Conservation (phyloP, 2,113 vertebrate genomes). For the Miniopterus natalensis region DNA sequence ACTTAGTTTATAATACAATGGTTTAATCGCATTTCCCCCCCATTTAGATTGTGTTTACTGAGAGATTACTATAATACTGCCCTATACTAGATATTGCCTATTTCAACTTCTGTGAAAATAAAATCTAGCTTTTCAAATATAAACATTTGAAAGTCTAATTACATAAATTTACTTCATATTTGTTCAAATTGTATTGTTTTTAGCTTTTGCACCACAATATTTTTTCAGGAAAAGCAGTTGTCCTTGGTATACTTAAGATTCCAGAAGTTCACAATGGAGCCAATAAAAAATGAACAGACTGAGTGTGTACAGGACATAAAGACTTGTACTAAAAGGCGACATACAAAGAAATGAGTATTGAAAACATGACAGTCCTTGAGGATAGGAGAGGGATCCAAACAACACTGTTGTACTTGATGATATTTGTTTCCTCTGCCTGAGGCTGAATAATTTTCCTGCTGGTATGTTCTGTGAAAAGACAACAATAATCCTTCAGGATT, state of each 20-base stretch:
- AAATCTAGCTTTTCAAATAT: conserved; percentile 16
- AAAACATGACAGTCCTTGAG: conserved; percentile 85
- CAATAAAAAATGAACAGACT: conserved; percentile 69
- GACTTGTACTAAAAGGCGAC: conserved; percentile 68
- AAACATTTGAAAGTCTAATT: background rate
- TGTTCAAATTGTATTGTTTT: conserved; percentile 29
- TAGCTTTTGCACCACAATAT: conserved; percentile 5
- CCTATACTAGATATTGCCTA: background rate
- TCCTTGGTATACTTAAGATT: conserved; percentile 67
- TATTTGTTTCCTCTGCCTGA: conserved; percentile 84
- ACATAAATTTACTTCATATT: background rate
- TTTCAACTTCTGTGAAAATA: conserved; percentile 23
- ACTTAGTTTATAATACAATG: background rate
- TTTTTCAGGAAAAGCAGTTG: conserved; percentile 63
- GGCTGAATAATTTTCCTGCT: conserved; percentile 84
- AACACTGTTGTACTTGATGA: conserved; percentile 77
- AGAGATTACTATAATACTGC: background rate
- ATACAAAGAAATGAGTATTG: conserved; percentile 84
- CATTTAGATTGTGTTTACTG: background rate
- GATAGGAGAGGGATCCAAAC: conserved; percentile 75
- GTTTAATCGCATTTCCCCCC: background rate
- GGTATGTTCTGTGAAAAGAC: conserved; percentile 77
- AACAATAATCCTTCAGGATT: conserved; percentile 72
- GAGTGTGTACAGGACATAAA: conserved; percentile 75
- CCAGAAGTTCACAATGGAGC: conserved; percentile 35